Percentiles rank a stretch among this genome's conserved stretches.
Conservation (phyloP, 2,113 vertebrate genomes). For the Osmerus mordax region DNA sequence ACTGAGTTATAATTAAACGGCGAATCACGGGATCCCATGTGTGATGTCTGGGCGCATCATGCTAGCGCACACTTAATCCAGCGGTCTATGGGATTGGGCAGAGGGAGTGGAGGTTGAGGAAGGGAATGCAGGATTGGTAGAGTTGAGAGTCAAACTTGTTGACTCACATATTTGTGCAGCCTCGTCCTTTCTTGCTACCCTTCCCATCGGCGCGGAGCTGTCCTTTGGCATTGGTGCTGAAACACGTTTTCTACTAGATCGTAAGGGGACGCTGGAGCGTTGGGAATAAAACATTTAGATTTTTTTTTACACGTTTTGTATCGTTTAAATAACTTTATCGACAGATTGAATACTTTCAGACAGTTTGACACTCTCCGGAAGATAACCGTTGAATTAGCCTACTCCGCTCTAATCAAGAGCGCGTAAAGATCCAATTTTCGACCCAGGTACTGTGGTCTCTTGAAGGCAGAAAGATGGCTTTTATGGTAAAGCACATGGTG, state of each 20-base stretch:
- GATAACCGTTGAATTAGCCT: conserved; percentile 14
- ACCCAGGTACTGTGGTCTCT: conserved; percentile 29
- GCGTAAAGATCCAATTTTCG: conserved; percentile 33
- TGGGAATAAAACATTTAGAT: conserved; percentile 16
- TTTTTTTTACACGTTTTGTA: too few relatives aligned
- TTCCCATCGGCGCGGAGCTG: conserved; percentile 52
- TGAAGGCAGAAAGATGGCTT: conserved; percentile 80
- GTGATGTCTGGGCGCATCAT: conserved; percentile 44
- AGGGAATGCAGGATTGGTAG: conserved; percentile 65
- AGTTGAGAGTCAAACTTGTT: conserved; percentile 68
- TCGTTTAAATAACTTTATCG: neutral
- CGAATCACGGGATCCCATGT: conserved; percentile 57
- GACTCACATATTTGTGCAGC: conserved; percentile 59
- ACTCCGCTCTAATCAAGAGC: conserved; percentile 31
- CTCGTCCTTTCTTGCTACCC: conserved; percentile 37
- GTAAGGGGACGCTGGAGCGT: neutral
- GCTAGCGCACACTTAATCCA: conserved; percentile 52
- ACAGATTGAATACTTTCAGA: neutral
- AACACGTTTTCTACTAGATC: conserved; percentile 21
- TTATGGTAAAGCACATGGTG: conserved; percentile 97
- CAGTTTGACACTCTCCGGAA: conserved; percentile 19
- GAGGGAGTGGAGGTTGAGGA: conserved; percentile 50
- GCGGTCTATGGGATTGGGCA: conserved; percentile 58
- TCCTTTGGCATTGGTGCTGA: conserved; percentile 65
- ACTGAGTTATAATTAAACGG: conserved; percentile 49